phyloP scores from a whole-genome alignment of 2,888 invertebrate species.

The Mythimna vitellina region DNA sequence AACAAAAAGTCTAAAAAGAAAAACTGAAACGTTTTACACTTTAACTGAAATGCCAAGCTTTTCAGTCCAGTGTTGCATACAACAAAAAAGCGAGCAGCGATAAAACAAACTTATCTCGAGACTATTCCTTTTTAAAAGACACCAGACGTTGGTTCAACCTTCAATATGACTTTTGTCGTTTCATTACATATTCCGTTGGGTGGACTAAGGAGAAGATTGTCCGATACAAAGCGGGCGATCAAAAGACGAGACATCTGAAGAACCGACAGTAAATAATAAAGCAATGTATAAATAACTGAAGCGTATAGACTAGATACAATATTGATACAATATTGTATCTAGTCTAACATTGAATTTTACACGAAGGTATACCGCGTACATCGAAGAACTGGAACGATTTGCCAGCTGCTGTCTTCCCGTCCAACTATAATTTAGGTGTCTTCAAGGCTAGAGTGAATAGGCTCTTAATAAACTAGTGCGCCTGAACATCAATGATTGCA shows the following conservation, averaged over 20 bases:
- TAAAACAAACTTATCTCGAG: neutral
- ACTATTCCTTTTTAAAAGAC: neutral
- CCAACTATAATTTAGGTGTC: no score
- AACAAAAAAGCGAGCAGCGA: neutral
- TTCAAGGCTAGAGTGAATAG: no score
- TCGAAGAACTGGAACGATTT: no score
- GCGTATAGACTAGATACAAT: neutral
- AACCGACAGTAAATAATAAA: constrained; percentile 4
- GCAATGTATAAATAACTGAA: constrained; percentile 3
- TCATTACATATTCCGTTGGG: constrained; percentile 28
- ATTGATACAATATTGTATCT: neutral
- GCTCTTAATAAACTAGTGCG: no score
- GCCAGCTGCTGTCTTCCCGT: no score
- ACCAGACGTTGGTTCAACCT: neutral
- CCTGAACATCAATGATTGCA: no score
- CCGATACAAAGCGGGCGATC: constrained; percentile 21
- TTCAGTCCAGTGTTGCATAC: neutral
- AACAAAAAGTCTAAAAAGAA: neutral
- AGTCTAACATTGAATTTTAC: neutral
- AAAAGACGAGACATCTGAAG: constrained; percentile 1
- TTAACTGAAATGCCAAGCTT: neutral
- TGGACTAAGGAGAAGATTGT: constrained; percentile 1
- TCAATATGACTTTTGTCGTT: constrained; percentile 9
- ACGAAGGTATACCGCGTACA: neutral
- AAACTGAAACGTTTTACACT: neutral